Conservation (phyloP, 1,140 invertebrate genomes). For the Linepithema humile region DNA sequence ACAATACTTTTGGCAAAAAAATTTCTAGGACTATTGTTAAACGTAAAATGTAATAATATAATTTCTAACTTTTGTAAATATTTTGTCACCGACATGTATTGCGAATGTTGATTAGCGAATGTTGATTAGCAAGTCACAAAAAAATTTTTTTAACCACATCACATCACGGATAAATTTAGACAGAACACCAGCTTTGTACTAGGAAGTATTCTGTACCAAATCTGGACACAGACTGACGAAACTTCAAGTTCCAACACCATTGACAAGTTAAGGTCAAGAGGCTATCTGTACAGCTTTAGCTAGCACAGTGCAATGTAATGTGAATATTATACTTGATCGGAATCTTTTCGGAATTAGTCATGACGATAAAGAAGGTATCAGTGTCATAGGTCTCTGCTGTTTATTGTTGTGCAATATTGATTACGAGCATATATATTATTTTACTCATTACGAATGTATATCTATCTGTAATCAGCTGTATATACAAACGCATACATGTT, state of each 20-base stretch:
- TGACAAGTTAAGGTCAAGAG: constrained; percentile 74
- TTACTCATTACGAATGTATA: not conserved
- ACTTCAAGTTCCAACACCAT: constrained; percentile 63
- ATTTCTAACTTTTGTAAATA: not conserved
- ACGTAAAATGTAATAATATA: not conserved
- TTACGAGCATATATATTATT: not conserved
- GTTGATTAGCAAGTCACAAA: too few species aligned
- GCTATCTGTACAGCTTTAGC: constrained; percentile 69
- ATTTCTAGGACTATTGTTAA: not conserved
- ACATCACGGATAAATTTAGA: not conserved
- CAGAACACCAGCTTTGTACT: not conserved
- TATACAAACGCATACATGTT: too few species aligned
- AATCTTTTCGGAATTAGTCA: constrained; percentile 69
- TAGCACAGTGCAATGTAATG: constrained; percentile 57
- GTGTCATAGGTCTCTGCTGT: constrained; percentile 1
- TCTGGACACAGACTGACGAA: constrained; percentile 72
- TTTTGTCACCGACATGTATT: too few species aligned
- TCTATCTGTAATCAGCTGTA: not conserved
- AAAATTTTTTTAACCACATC: constrained; percentile 3
- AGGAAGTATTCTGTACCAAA: constrained; percentile 69
- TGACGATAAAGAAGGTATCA: constrained; percentile 37
- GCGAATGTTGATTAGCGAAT: too few species aligned
- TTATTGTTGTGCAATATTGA: constrained; percentile 9
- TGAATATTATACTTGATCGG: constrained; percentile 64
- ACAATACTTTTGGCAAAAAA: not conserved